Evolutionary conservation across 1,140 invertebrate genomes (phyloP), one percentile per base, ranked within the genome.

Genomic region (Agrilus planipennis): DNA sequence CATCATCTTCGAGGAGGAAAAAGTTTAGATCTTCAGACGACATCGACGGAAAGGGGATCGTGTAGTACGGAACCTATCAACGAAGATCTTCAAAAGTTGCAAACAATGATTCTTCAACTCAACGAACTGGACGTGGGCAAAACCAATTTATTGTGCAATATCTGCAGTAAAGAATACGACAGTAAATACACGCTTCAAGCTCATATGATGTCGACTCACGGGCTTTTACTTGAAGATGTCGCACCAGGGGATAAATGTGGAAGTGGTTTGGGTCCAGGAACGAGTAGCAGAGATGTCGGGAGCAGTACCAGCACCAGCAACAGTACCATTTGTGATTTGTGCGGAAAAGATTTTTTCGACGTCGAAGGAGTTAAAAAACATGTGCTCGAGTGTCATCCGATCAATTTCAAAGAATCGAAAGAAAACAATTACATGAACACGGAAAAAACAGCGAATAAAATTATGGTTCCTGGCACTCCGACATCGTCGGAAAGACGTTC

Each of bases 31-130:
- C 67, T 72, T 36, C 55, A 57, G 7, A 58, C 64, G 23, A 49
- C 41, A 3, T 50, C 56, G 4, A 55, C 62, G 5, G 63, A 50
- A 14, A 47, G 53, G 45, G 21, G 44, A 9, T 32, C 46, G 10
- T 55, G 53, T 15, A 11, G 44, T 29, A 10, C 65, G 0, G 77
- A 79, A 21, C 70, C 72, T 1, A 77, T 79, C 7, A 80, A 75
- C 22, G 81, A 87, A 55, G 86, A 89, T 51, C 63, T 92, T 4
- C 79, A 88, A 47, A 89, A 90, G 57, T 63, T 92, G 14, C 88
- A 93, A 60, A 84, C 84, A 0, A 92, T 92, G 89, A 84, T 93
- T 47, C 71, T 86, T 34, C 88, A 92, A 61, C 60, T 92, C 32
- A 91, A 90, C 55, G 80, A 80, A 39, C 62, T 83, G 20, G 78